phyloP scores from a whole-genome alignment of 2,888 invertebrate genomes.

The Endotricha flammealis region DNA sequence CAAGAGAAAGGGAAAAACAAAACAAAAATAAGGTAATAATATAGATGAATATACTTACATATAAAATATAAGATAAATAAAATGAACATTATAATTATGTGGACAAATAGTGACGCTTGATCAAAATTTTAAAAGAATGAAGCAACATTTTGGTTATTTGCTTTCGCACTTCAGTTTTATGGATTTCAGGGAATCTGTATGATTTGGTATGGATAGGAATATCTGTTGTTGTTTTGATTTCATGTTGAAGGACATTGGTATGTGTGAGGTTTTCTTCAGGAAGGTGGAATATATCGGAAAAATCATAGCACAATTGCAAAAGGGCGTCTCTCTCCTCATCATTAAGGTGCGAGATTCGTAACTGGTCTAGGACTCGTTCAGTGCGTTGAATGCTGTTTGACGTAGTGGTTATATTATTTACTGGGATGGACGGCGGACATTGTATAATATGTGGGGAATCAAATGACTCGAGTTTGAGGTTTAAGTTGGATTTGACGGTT shows the following conservation, averaged over 20 bases:
- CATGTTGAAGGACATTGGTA: slow-evolving; percentile 11
- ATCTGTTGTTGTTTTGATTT: slow-evolving; percentile 21
- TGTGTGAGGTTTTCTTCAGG: slow-evolving; percentile 7
- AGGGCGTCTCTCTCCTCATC: slow-evolving; percentile 16
- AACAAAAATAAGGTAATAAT: too few species aligned
- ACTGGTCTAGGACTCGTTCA: background rate
- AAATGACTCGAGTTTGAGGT: slow-evolving; percentile 13
- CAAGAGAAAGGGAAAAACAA: too few species aligned
- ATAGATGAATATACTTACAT: too few species aligned
- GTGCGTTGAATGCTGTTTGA: background rate
- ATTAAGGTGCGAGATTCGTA: slow-evolving; percentile 19
- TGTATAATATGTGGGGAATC: slow-evolving; percentile 1
- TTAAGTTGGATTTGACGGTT: background rate
- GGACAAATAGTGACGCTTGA: too few species aligned
- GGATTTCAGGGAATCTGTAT: slow-evolving; percentile 29
- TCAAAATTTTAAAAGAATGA: too few species aligned
- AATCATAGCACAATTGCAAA: slow-evolving; percentile 15
- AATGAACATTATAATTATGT: too few species aligned
- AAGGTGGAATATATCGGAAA: slow-evolving; percentile 17
- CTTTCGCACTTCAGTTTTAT: slow-evolving; percentile 26
- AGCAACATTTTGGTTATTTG: slow-evolving; percentile 22
- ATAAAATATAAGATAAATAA: too few species aligned
- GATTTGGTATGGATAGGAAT: slow-evolving; percentile 28
- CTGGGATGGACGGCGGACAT: slow-evolving; percentile 16
- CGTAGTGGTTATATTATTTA: background rate